These are phyloP conservation scores for Philypnodon macrostomus DNA, from an alignment of 2,797 vertebrate genomes.

Conservation along the genomic window DNA sequence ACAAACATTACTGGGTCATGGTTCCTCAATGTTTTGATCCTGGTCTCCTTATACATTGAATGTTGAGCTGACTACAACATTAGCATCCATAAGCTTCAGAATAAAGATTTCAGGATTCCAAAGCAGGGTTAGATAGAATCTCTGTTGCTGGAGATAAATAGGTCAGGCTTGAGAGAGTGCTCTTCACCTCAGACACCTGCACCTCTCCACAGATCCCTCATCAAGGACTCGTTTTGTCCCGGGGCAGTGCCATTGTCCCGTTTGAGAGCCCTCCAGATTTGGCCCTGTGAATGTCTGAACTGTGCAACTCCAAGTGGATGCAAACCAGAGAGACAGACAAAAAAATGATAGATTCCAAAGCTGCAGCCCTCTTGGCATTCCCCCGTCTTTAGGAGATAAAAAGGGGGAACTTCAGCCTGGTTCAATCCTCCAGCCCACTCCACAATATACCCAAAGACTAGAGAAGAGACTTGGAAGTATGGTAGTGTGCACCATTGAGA, in stretches of 20 bases:
- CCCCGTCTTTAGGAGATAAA: constrained; percentile 80
- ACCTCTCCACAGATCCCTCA: constrained; percentile 77
- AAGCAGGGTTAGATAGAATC: constrained; percentile 21
- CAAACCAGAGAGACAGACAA: constrained; percentile 80
- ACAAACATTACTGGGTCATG: too few species aligned
- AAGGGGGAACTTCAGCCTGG: constrained; percentile 62
- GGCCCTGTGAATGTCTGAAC: constrained; percentile 73
- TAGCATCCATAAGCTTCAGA: too few species aligned
- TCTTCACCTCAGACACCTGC: constrained; percentile 79
- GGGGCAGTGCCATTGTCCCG: constrained; percentile 80
- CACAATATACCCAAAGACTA: constrained; percentile 31
- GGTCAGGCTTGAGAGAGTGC: constrained; percentile 56
- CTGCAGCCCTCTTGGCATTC: constrained; percentile 80
- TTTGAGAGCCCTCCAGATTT: constrained; percentile 77
- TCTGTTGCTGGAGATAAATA: constrained; percentile 58
- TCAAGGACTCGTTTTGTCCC: constrained; percentile 85
- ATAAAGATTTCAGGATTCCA: background rate
- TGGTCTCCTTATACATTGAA: too few species aligned
- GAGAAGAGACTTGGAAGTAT: constrained; percentile 51
- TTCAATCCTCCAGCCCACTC: constrained; percentile 71
- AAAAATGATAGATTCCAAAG: constrained; percentile 81
- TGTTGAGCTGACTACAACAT: too few species aligned
- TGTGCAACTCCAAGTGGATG: constrained; percentile 78
- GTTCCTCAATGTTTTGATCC: too few species aligned
- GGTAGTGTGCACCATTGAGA: too few species aligned